Conservation (phyloP, 2,797 vertebrate species). For the Nannoperca australis region DNA sequence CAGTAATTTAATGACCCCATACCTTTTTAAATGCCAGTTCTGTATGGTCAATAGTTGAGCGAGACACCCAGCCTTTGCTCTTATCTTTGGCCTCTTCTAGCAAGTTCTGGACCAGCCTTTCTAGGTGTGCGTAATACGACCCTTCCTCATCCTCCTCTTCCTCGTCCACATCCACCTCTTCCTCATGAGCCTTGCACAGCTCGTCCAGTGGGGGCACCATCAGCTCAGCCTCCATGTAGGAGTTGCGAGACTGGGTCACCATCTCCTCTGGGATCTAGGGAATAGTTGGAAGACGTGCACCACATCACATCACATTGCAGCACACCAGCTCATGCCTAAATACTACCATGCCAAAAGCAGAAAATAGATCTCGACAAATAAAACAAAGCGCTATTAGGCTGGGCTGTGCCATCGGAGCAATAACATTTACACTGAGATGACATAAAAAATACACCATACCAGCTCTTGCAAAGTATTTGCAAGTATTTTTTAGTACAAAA, state of each 20-base stretch:
- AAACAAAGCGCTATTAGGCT: background rate
- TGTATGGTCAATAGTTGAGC: slow-evolving; percentile 85
- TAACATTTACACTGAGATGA: background rate
- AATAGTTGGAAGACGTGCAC: slow-evolving; percentile 14
- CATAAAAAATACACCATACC: background rate
- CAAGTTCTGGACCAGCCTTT: slow-evolving; percentile 88
- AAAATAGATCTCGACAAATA: slow-evolving; percentile 15
- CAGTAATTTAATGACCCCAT: background rate
- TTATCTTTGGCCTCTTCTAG: slow-evolving; percentile 93
- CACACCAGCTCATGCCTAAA: slow-evolving; percentile 14
- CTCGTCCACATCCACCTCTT: slow-evolving; percentile 77
- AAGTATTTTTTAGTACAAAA: background rate
- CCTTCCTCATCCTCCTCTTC: slow-evolving; percentile 83
- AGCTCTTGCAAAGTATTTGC: slow-evolving; percentile 1
- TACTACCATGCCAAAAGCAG: background rate
- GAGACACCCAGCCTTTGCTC: slow-evolving; percentile 92
- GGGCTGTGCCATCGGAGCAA: background rate
- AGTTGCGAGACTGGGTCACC: slow-evolving; percentile 90
- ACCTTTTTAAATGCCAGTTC: slow-evolving; percentile 96
- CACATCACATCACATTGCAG: slow-evolving; percentile 2
- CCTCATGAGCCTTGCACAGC: slow-evolving; percentile 87
- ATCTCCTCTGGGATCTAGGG: slow-evolving; percentile 92
- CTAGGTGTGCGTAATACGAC: slow-evolving; percentile 87
- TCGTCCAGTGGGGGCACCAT: slow-evolving; percentile 89
- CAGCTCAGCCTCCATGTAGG: slow-evolving; percentile 91